Conservation (phyloP, 2,888 invertebrate genomes). For the Dyspetes luteomarginatus region DNA sequence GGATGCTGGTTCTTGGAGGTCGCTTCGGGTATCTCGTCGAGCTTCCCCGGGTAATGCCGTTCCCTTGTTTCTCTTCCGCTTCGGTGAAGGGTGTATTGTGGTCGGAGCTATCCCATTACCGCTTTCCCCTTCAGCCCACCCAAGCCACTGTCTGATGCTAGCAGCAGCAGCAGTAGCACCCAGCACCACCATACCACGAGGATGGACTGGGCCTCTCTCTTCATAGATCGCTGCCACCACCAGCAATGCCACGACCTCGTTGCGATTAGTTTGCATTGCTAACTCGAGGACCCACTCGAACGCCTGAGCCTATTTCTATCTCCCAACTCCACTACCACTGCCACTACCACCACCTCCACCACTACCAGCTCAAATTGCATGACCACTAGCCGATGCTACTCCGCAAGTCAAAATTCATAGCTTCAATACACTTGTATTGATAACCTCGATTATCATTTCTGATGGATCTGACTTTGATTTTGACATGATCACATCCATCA, state of each 20-base stretch:
- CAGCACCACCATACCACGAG: slow-evolving; percentile 37
- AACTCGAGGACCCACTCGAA: slow-evolving; percentile 63
- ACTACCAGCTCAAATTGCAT: slow-evolving; percentile 21
- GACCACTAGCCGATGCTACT: slow-evolving; percentile 10
- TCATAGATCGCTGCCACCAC: slow-evolving; percentile 51
- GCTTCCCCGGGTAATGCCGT: slow-evolving; percentile 79
- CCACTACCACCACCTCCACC: slow-evolving; percentile 47
- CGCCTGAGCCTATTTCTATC: slow-evolving; percentile 66
- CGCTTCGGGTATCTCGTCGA: slow-evolving; percentile 73
- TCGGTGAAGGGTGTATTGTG: slow-evolving; percentile 81
- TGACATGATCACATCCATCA: not conserved
- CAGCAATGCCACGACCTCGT: slow-evolving; percentile 52
- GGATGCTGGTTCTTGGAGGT: slow-evolving; percentile 71
- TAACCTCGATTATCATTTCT: slow-evolving; percentile 14
- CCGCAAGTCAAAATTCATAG: slow-evolving; percentile 46
- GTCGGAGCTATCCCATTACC: slow-evolving; percentile 72
- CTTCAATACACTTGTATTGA: slow-evolving; percentile 12
- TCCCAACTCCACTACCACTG: slow-evolving; percentile 53
- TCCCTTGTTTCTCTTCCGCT: slow-evolving; percentile 82
- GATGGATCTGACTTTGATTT: slow-evolving; percentile 1
- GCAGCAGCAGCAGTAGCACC: no score
- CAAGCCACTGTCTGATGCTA: slow-evolving; percentile 73
- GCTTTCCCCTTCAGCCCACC: not conserved
- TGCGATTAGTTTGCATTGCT: slow-evolving; percentile 69
- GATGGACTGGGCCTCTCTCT: slow-evolving; percentile 36